Evolutionary conservation across 2,888 invertebrate genomes (phyloP), one percentile per base, ranked within the genome.

Genomic region (Lathronympha strigana): DNA sequence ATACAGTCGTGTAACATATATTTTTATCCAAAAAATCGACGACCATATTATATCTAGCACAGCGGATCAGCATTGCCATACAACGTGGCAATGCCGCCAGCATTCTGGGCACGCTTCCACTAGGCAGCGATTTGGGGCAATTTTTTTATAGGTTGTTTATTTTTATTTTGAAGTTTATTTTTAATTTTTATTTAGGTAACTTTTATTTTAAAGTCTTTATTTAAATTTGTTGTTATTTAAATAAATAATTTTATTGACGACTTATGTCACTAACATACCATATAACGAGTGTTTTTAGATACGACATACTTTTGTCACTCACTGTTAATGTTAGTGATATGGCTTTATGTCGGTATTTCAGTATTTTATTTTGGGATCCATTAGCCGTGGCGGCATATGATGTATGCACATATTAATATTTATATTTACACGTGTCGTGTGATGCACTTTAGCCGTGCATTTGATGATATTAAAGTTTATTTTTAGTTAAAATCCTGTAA

Each of bases 361-460:
- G 68, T 67, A 70, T 71, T 79, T 79, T 80, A 79, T 81, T 77
- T 79, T 74, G 68, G 69, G 73, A 71, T 74, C 77, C 79, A 79
- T 82, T 81, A 80, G 72, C 69, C 69, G 73, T 68, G 73, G 70
- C 69, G 51, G 15, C 17, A 40, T 17, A 25, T 28, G 66, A 36
- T 53, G 66, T 68, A 68, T 66, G 63, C 63, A 58, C 64, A 33
- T 50, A 53, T 19, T 21, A 19, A 53, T 23, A n/a, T n/a, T n/a
- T n/a, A n/a, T n/a, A n/a, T n/a, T n/a, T n/a, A 47, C 33, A 55
- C 28, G 33, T 57, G 17, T 55, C 50, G 28, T 31, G 21, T 21
- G 49, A n/a, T 45, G 61, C 54, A 58, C 53, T 69, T 66, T 70
- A 71, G 68, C 69, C 51, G 68, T 58, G 67, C 68, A 71, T 73